Conservation (phyloP, 2,797 vertebrate species). For the Manis pentadactyla region DNA sequence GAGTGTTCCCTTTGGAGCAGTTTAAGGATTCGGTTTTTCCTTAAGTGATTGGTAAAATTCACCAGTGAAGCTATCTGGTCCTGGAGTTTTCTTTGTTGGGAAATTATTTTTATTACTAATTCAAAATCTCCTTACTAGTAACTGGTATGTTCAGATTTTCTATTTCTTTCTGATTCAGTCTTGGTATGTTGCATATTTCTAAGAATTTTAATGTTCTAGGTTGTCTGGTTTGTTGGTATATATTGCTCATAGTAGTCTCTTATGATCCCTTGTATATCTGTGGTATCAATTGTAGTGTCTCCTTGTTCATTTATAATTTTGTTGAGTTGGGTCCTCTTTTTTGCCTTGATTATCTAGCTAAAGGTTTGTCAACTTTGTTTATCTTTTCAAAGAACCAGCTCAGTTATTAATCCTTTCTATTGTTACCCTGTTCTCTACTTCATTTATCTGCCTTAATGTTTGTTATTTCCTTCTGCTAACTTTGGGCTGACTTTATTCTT, state of each 20-base stretch:
- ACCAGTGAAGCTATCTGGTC: background rate
- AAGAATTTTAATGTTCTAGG: background rate
- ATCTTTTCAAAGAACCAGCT: background rate
- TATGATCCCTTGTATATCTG: background rate
- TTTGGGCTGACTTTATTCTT: background rate
- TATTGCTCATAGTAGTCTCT: background rate
- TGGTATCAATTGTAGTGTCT: background rate
- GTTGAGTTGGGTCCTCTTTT: background rate
- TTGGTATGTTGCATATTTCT: background rate
- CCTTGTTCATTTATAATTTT: background rate
- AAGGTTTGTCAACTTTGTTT: background rate
- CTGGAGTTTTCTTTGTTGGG: background rate
- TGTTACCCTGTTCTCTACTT: background rate
- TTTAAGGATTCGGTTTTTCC: background rate
- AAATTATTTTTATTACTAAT: background rate
- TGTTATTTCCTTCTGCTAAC: background rate
- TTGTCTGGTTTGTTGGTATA: background rate
- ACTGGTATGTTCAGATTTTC: background rate
- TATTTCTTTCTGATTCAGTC: background rate
- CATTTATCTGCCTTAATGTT: background rate
- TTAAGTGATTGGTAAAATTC: background rate
- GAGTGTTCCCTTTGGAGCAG: background rate
- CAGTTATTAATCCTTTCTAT: background rate
- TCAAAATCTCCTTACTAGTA: background rate
- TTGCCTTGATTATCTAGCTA: background rate